phyloP scores from a whole-genome alignment of 2,888 invertebrate species.

The Drosophila picticornis region DNA sequence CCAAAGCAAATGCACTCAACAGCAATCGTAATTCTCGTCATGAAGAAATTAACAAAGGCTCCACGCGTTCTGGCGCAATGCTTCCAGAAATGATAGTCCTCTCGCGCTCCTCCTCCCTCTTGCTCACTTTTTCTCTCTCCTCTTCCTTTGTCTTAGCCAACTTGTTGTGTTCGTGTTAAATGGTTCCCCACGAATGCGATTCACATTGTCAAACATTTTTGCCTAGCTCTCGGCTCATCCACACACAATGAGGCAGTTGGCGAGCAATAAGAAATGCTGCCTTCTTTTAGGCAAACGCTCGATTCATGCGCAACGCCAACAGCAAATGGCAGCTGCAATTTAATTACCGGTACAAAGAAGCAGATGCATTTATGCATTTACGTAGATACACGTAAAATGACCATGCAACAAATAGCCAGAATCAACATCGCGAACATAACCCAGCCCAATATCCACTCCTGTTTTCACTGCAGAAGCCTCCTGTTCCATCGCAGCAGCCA shows the following conservation, averaged over 20 bases:
- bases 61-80: conserved; percentile 41
- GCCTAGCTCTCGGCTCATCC: conserved; percentile 11
- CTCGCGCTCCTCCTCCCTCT: background rate
- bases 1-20: conserved; percentile 40
- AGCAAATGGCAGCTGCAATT: conserved; percentile 66
- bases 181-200: conserved; percentile 48
- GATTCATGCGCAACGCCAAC: conserved; percentile 42
- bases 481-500: conserved; percentile 4
- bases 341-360: conserved; percentile 69
- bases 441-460: background rate
- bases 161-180: conserved; percentile 21
- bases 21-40: conserved; percentile 12
- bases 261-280: conserved; percentile 28
- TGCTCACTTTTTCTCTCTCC: background rate
- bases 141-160: background rate
- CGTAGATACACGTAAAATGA: conserved; percentile 31
- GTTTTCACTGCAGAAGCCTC: background rate
- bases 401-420: conserved; percentile 30
- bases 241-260: conserved; percentile 4
- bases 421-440: background rate
- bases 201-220: conserved; percentile 44
- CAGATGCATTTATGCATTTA: conserved; percentile 24
- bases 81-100: conserved; percentile 25
- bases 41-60: conserved; percentile 32
- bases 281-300: conserved; percentile 50